phyloP scores from a whole-genome alignment of 1,140 invertebrate genomes.

The Aphis gossypii region DNA sequence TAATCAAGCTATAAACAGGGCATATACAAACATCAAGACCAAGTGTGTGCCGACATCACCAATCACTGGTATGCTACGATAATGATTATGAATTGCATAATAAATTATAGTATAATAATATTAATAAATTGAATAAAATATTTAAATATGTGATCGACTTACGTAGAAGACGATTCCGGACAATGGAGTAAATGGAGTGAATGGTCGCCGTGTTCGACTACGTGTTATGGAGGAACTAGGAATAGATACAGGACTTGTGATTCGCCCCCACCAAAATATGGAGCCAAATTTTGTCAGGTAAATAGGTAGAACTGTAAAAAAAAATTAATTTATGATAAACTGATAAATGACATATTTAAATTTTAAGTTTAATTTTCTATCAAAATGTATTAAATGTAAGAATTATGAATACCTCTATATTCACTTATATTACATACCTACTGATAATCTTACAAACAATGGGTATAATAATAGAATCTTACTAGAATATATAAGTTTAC shows the following conservation, averaged over 20 bases:
- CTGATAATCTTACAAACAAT: neutral
- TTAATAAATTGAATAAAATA: neutral
- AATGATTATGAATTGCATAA: neutral
- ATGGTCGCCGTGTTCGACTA: conserved; percentile 83
- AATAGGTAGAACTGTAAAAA: neutral
- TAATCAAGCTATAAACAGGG: conserved; percentile 79
- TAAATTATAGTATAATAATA: neutral
- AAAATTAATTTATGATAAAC: neutral
- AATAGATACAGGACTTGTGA: conserved; percentile 85
- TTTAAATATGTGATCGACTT: neutral
- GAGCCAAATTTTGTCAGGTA: conserved; percentile 85
- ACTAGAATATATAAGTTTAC: neutral
- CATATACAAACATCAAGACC: conserved; percentile 80
- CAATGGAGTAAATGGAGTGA: conserved; percentile 83
- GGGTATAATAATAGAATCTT: neutral
- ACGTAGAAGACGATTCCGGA: conserved; percentile 74
- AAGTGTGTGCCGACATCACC: conserved; percentile 82
- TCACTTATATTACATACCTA: too few relatives aligned
- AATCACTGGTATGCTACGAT: conserved; percentile 71
- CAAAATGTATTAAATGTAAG: neutral
- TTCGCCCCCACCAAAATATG: conserved; percentile 80
- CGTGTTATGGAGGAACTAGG: conserved; percentile 78
- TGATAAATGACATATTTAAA: neutral
- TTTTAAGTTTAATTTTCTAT: neutral
- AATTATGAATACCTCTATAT: too few relatives aligned